Percentiles rank a stretch among this genome's conserved stretches.
phyloP scores from a whole-genome alignment of 2,888 invertebrate species.

The Stratiomys singularior region DNA sequence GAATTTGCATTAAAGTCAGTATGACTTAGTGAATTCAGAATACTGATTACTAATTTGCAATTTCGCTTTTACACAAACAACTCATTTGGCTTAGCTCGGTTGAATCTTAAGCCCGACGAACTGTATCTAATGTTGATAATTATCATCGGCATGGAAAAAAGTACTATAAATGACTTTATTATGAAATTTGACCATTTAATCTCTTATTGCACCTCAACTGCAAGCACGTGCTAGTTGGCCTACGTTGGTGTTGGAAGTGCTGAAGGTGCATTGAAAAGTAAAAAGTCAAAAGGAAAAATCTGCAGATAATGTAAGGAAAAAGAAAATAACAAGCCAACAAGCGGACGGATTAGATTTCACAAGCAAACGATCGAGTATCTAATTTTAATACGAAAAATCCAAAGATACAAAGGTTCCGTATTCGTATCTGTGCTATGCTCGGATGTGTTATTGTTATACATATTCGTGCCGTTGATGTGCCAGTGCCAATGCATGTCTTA shows the following conservation, averaged over 20 bases:
- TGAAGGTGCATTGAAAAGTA: no score
- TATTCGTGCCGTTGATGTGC: background rate
- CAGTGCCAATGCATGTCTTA: background rate
- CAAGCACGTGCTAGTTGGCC: background rate
- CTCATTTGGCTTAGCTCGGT: no score
- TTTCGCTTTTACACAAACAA: no score
- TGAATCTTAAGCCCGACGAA: no score
- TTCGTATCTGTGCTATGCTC: no score
- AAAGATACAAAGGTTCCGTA: conserved; percentile 4
- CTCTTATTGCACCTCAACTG: background rate
- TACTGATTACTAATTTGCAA: no score
- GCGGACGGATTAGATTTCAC: conserved; percentile 3
- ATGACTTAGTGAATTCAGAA: no score
- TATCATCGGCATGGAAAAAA: background rate
- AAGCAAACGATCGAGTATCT: conserved; percentile 7
- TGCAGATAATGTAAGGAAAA: background rate
- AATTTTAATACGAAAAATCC: background rate
- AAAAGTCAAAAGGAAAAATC: background rate
- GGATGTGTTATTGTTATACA: background rate
- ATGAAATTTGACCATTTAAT: background rate
- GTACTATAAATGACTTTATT: background rate
- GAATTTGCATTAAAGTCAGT: no score
- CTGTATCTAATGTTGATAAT: no score
- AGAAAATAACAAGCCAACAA: background rate
- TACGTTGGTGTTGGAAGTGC: no score